Base-by-base conservation (phyloP, 2,888 invertebrate species). In the Lutraria lutraria region DNA sequence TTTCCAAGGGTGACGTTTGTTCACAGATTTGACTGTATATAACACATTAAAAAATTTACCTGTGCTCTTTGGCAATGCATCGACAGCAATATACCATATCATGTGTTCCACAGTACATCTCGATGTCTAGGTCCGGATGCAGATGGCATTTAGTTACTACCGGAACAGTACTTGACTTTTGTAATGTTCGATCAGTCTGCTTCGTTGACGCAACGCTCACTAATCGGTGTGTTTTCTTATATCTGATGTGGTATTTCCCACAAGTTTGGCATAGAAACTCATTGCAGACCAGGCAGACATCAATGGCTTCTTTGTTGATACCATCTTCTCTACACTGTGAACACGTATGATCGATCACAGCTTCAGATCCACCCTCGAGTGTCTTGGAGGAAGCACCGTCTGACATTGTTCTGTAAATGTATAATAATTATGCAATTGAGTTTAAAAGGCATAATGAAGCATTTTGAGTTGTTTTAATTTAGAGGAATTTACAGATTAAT, bases 61-160 rank as follows among this genome's bases (percentile, higher is more conserved):
- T 80, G 43, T 80, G 80, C 2, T 19, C 80, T 19, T 80, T 80
- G 1, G 80, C 80, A 21, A 80, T 80, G 6, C 80, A 80, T n/a
- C 34, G 43, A 80, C 16, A 43, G 43, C 80, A 80, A 34, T 80
- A 80, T 1, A 80, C 80, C 80, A 80, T 80, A 19, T 80, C 80
- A 80, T 80, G 80, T 16, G 31, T 43, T 8, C 43, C 80, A 80
- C 80, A 80, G 43, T 80, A 34, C 80, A 80, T 80, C 80, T 80
- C 43, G 19, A 80, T 80, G 21, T 80, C 80, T 12, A 21, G 80
- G 31, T 80, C 80, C n/a, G 80, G 80, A 6, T 80, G 80, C 16
- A 12, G 21, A 15, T 34, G 80, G 21, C 80, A 80, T 34, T 80
- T 80, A 6, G 80, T 34, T 4, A n/a, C 80, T 21, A 60, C 60